A percentile compares a stretch with the other conserved stretches of the same genome.
phyloP scores from a whole-genome alignment of 2,888 invertebrate genomes.

The Drosophila yooni region DNA sequence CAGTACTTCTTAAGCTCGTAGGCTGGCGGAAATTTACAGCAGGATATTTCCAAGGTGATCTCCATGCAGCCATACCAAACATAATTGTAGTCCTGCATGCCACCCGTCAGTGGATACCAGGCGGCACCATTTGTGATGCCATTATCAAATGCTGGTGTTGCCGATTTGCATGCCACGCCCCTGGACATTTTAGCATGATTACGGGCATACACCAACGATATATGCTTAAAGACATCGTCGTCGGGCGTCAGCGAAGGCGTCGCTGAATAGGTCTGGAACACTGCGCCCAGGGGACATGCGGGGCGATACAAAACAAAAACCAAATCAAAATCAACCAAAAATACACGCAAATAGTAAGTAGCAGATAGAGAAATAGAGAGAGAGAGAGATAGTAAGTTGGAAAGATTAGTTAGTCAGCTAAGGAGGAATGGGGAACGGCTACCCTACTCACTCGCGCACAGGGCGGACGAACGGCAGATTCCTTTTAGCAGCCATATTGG shows the following conservation, averaged over 20 bases:
- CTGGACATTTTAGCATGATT: constrained; percentile 96
- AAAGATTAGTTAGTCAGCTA: neutral
- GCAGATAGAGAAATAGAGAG: constrained; percentile 2
- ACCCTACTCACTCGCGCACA: constrained; percentile 90
- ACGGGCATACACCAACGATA: constrained; percentile 93
- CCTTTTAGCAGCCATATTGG: constrained; percentile 87
- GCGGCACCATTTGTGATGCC: constrained; percentile 98
- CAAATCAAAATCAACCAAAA: constrained; percentile 14
- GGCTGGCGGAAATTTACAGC: constrained; percentile 96
- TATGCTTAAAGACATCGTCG: constrained; percentile 95
- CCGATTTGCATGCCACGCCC: constrained; percentile 92
- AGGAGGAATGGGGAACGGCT: constrained; percentile 19
- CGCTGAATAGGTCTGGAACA: constrained; percentile 94
- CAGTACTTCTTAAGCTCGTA: constrained; percentile 93
- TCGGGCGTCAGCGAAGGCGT: constrained; percentile 94
- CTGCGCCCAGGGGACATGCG: constrained; percentile 89
- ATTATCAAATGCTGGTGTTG: constrained; percentile 91
- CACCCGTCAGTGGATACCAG: constrained; percentile 95
- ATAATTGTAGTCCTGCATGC: constrained; percentile 93
- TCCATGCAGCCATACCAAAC: constrained; percentile 97
- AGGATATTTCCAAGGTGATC: constrained; percentile 96
- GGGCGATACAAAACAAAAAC: constrained; percentile 24
- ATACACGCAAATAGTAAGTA: constrained; percentile 1
- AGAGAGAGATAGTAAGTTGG: constrained; percentile 10
- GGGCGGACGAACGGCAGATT: constrained; percentile 90